Evolutionary conservation across 2,113 vertebrate species (phyloP).

Genomic region (Daboia siamensis): DNA sequence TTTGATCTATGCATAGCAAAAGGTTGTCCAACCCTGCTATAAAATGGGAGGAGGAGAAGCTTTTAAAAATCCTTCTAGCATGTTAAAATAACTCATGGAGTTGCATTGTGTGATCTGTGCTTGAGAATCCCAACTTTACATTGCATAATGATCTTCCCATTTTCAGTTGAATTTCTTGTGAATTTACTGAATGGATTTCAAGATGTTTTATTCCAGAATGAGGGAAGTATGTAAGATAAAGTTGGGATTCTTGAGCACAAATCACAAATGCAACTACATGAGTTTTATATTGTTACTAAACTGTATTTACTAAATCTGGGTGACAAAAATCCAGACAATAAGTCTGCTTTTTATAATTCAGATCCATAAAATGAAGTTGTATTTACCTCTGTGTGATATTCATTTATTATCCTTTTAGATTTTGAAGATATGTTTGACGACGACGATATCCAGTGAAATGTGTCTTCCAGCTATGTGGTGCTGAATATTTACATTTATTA

Average conservation of each 20-base stretch:
- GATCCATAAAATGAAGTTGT: background rate
- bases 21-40: background rate
- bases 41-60: background rate
- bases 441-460: slow-evolving; percentile 83
- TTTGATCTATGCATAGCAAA: background rate
- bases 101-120: background rate
- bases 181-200: background rate
- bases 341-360: background rate
- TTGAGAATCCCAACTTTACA: background rate
- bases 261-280: no score
- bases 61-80: background rate
- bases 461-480: slow-evolving; percentile 4
- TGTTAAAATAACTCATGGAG: background rate
- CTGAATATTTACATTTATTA: slow-evolving; percentile 37
- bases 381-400: background rate
- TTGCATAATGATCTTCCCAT: background rate
- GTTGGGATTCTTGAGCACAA: no score
- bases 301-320: background rate
- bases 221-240: background rate
- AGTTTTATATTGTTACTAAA: background rate
- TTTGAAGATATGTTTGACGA: slow-evolving; percentile 91
- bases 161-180: background rate
- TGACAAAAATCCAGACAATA: background rate
- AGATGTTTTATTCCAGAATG: background rate
- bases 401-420: slow-evolving; percentile 66